A percentile compares a stretch with the other conserved stretches of the same genome.
Conservation (phyloP, 2,797 vertebrate genomes). For the Melanotaenia trifasciata region DNA sequence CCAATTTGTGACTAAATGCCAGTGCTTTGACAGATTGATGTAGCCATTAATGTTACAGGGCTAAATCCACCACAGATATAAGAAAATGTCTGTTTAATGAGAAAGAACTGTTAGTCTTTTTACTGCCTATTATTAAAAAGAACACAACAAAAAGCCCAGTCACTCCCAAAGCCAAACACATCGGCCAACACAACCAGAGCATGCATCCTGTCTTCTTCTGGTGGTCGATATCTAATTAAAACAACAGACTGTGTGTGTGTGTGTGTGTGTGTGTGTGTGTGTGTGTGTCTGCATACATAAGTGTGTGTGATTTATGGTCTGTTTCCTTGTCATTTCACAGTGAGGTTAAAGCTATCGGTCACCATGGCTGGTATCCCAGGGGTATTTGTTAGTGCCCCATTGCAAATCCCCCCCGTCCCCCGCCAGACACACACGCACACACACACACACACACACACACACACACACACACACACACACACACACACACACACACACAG, state of each 20-base stretch:
- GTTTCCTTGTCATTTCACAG: constrained; percentile 66
- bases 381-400: constrained; percentile 57
- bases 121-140: not conserved
- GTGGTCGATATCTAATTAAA: constrained; percentile 83
- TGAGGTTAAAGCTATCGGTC: constrained; percentile 64
- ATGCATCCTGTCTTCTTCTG: constrained; percentile 25
- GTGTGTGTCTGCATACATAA: constrained; percentile 26
- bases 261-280: constrained; percentile 30
- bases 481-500: constrained; percentile 14
- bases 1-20: not conserved
- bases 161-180: constrained; percentile 53
- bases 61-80: not conserved
- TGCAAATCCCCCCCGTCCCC: no score
- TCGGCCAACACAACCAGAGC: constrained; percentile 32
- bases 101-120: constrained; percentile 8
- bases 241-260: constrained; percentile 41
- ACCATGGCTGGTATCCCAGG: constrained; percentile 64
- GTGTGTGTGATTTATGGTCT: constrained; percentile 65
- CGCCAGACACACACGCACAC: no score
- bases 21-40: not conserved
- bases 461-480: constrained; percentile 1
- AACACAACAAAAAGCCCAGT: constrained; percentile 5
- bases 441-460: no score
- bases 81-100: constrained; percentile 10
- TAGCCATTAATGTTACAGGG: not conserved